These are phyloP conservation scores for Folsomia manolachei DNA, from an alignment of 2,888 invertebrate species.

Conservation along the genomic window DNA sequence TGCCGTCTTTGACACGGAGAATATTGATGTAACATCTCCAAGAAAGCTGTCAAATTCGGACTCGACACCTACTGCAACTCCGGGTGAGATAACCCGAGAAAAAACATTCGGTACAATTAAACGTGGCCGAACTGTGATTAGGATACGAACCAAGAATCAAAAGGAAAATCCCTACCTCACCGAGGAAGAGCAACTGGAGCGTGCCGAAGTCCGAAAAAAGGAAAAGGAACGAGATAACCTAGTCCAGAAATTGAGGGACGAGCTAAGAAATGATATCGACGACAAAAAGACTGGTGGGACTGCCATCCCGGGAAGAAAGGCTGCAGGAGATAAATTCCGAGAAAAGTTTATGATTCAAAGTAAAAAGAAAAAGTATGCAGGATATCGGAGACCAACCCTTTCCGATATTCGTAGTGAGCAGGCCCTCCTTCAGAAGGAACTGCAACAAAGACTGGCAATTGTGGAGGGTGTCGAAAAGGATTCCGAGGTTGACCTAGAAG, in stretches of 20 bases:
- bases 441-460: constrained; percentile 40
- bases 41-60: constrained; percentile 45
- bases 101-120: constrained; percentile 62
- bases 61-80: constrained; percentile 22
- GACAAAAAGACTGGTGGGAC: constrained; percentile 21
- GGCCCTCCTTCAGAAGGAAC: constrained; percentile 38
- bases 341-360: constrained; percentile 67
- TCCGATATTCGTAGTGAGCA: constrained; percentile 44
- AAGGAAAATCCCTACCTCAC: constrained; percentile 47
- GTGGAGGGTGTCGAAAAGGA: constrained; percentile 37
- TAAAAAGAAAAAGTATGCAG: constrained; percentile 40
- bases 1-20: constrained; percentile 65
- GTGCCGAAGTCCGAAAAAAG: constrained; percentile 7
- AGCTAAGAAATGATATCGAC: not conserved
- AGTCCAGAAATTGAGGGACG: constrained; percentile 10
- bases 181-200: constrained; percentile 6
- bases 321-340: constrained; percentile 69
- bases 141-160: constrained; percentile 62
- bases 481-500: constrained; percentile 49
- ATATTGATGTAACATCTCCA: constrained; percentile 74
- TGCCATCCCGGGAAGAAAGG: constrained; percentile 60
- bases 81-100: constrained; percentile 41
- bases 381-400: constrained; percentile 43
- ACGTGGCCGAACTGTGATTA: constrained; percentile 70
- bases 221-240: constrained; percentile 10